These are phyloP conservation scores for Lichenostomus cassidix DNA, from an alignment of 2,113 vertebrate genomes.

Conservation along the genomic window DNA sequence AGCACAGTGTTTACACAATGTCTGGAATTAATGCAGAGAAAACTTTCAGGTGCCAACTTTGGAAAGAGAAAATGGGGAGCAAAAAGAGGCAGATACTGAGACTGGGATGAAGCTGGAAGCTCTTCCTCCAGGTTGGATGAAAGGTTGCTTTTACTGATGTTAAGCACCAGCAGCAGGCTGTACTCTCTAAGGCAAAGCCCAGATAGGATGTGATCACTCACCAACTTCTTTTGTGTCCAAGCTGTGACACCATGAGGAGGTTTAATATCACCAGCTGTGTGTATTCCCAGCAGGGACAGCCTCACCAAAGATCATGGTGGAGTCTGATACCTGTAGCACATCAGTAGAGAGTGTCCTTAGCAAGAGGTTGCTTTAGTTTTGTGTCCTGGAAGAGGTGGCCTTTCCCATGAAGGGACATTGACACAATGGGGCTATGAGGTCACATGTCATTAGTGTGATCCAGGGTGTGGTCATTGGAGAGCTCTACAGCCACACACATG, in stretches of 20 bases:
- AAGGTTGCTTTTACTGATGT: background rate
- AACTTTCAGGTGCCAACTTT: conserved; percentile 65
- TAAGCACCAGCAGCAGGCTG: background rate
- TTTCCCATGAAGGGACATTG: background rate
- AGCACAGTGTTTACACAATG: conserved; percentile 73
- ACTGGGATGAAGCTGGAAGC: conserved; percentile 23
- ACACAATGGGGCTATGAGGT: background rate
- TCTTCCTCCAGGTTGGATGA: conserved; percentile 1
- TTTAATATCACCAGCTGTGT: background rate
- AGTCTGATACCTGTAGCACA: fast-evolving
- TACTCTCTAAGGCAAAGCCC: background rate
- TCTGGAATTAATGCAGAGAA: conserved; percentile 83
- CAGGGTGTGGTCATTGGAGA: background rate
- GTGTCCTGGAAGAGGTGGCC: background rate
- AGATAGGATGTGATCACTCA: background rate
- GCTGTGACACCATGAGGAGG: background rate
- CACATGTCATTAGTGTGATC: background rate
- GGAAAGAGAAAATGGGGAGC: conserved; percentile 50
- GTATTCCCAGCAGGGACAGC: background rate
- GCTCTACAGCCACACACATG: background rate
- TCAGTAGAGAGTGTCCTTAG: background rate
- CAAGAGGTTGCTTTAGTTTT: background rate
- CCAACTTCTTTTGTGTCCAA: background rate
- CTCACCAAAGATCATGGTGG: background rate
- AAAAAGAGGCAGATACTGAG: conserved; percentile 45